A percentile compares a stretch with the other conserved stretches of the same genome.
phyloP scores from a whole-genome alignment of 2,797 vertebrate species.

The Anguilla pacifica region DNA sequence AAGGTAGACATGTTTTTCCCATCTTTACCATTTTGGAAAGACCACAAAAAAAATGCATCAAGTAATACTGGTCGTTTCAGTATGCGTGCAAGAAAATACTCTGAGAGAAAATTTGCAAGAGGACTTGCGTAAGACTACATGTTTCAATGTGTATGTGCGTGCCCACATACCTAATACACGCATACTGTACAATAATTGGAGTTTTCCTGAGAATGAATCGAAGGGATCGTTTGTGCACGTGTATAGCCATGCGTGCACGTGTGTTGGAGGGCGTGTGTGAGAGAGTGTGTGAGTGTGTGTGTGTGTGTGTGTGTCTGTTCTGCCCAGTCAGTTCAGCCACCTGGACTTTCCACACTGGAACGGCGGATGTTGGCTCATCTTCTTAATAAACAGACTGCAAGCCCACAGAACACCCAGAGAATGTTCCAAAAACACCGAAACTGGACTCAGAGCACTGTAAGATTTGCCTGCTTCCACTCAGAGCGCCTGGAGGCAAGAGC shows the following conservation, averaged over 20 bases:
- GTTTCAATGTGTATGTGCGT: background rate
- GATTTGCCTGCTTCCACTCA: slow-evolving; percentile 53
- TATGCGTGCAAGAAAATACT: background rate
- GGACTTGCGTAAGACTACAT: background rate
- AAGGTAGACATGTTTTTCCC: background rate
- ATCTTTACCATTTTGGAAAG: background rate
- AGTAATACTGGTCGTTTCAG: background rate
- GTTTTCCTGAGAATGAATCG: background rate
- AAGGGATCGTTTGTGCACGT: background rate
- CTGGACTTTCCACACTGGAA: slow-evolving; percentile 37
- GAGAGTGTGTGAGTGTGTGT: background rate
- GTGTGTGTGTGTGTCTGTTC: background rate
- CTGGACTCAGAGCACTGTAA: background rate
- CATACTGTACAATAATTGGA: background rate
- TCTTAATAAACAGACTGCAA: slow-evolving; percentile 68
- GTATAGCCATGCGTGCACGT: background rate
- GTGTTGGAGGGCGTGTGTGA: background rate
- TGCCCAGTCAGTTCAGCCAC: background rate
- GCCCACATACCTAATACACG: background rate
- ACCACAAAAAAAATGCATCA: background rate
- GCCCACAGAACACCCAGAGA: background rate
- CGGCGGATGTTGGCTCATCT: slow-evolving; percentile 55
- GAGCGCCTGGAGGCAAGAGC: slow-evolving; percentile 52
- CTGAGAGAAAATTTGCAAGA: background rate
- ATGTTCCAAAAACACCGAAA: background rate